Conservation (phyloP, 2,797 vertebrate genomes). For the Hemitrygon akajei region DNA sequence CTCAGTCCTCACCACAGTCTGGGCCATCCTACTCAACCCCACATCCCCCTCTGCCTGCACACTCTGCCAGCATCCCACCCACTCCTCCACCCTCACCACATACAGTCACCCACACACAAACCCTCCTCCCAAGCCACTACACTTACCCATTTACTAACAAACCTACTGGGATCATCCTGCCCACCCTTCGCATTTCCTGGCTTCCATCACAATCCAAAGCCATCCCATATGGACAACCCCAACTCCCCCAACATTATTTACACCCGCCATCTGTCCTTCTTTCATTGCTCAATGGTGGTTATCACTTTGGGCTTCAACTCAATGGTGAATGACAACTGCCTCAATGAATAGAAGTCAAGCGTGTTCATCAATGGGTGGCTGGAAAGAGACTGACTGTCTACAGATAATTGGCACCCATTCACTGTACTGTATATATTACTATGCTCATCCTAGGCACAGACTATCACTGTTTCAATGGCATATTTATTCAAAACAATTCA, state of each 20-base stretch:
- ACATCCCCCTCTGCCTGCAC: too few species aligned
- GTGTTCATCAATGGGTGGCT: not conserved
- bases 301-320: not conserved
- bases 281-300: not conserved
- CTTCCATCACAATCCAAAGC: not conserved
- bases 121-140: not conserved
- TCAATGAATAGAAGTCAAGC: not conserved
- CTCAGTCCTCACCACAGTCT: not conserved
- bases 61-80: not conserved
- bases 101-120: not conserved
- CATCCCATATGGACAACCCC: not conserved
- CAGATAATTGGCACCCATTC: not conserved
- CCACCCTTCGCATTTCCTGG: not conserved
- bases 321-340: not conserved
- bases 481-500: slow-evolving; percentile 22
- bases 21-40: not conserved
- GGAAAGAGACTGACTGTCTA: not conserved
- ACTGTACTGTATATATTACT: not conserved
- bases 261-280: not conserved
- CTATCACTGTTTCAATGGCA: not conserved
- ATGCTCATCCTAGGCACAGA: not conserved
- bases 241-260: not conserved
- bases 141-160: too few species aligned
- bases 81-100: not conserved
- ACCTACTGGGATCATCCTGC: too few species aligned